phyloP scores from a whole-genome alignment of 2,797 vertebrate species.

The Smutsia temminckii region DNA sequence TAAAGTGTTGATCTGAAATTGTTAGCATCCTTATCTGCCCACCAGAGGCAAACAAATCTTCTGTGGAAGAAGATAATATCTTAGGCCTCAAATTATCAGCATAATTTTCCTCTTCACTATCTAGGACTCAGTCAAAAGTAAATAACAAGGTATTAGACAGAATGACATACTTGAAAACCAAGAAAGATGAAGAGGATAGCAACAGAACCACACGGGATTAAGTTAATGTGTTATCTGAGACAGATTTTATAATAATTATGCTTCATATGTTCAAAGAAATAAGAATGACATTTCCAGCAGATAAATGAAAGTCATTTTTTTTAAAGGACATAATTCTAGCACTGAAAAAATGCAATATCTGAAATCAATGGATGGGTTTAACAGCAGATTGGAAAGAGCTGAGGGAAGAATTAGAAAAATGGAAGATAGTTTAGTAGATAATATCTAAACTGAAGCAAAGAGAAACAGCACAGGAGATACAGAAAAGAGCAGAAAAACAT shows the following conservation, averaged over 20 bases:
- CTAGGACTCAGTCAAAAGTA: conserved; percentile 14
- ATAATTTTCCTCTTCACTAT: neutral
- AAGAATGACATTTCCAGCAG: neutral
- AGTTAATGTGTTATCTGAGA: neutral
- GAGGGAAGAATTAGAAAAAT: neutral
- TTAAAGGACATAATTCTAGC: conserved; percentile 17
- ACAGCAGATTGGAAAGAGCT: neutral
- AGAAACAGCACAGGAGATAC: neutral
- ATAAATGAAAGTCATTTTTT: neutral
- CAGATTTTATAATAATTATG: neutral
- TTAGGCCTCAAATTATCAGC: neutral
- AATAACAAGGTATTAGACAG: neutral
- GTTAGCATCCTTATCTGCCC: too few relatives aligned
- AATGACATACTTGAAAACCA: conserved; percentile 1
- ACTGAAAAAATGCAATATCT: conserved; percentile 11
- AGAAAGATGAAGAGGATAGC: neutral
- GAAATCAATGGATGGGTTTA: neutral
- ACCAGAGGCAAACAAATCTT: neutral
- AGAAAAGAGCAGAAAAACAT: neutral
- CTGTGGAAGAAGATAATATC: neutral
- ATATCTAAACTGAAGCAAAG: neutral
- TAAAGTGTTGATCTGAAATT: neutral
- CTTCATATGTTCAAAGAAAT: conserved; percentile 1
- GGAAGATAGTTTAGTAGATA: neutral
- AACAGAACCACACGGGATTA: neutral